Conservation (phyloP, 2,113 vertebrate species). For the Eclectus roratus region DNA sequence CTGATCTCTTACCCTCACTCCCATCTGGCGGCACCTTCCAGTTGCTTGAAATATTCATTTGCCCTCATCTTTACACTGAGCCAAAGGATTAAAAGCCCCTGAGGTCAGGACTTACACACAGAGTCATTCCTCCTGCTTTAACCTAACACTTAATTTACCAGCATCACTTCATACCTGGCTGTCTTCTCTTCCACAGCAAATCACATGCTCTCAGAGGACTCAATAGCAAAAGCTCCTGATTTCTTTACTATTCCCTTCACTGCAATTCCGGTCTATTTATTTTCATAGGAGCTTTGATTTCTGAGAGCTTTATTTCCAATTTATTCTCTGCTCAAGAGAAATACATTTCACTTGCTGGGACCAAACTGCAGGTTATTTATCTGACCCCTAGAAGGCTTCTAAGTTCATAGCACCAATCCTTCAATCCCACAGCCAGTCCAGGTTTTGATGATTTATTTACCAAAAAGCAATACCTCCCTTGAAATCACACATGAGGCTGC, state of each 20-base stretch:
- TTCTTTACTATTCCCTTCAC: not conserved
- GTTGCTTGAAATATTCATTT: not conserved
- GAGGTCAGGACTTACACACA: not conserved
- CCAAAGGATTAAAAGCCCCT: not conserved
- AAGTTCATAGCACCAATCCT: not conserved
- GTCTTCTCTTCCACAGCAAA: not conserved
- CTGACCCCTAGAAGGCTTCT: not conserved
- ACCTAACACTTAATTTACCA: not conserved
- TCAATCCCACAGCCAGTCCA: not conserved
- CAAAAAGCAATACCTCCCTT: not conserved
- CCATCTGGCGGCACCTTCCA: not conserved
- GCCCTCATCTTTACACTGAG: not conserved
- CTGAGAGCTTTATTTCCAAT: not conserved
- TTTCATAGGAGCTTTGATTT: not conserved
- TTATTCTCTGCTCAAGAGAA: not conserved
- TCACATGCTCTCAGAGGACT: not conserved
- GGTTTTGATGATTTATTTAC: not conserved
- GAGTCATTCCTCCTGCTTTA: not conserved
- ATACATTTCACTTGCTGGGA: not conserved
- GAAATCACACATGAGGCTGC: accelerated
- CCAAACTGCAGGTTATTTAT: not conserved
- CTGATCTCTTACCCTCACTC: not conserved
- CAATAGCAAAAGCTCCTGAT: accelerated
- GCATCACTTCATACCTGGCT: not conserved
- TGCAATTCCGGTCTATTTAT: not conserved